Base-by-base conservation (phyloP, 2,113 vertebrate species). In the Onychorhynchus coronatus region DNA sequence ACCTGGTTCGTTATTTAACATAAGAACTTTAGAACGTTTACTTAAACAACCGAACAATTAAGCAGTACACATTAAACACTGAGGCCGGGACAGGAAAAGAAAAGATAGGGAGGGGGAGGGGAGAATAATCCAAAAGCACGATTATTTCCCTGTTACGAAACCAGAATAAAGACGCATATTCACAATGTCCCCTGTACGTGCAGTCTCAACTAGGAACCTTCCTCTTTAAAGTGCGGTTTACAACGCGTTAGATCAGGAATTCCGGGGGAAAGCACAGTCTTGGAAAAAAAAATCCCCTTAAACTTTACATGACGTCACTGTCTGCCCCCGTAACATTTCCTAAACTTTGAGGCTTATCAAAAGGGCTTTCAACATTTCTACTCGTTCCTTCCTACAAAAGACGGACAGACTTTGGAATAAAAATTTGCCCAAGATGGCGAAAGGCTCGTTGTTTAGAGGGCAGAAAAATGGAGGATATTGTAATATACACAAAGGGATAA, bases 401-500 rank as follows among this genome's bases (percentile, higher is more conserved):
- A 97, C 81, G 74, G 86, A 52, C 80, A 79, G 91, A 79, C 93
- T 92, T 33, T 73, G 70, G 96, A 97, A 98, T 98, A 98, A 98
- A 97, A 98, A 99, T 98, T 78, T 98, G 98, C 98, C 98, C 99
- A 99, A 99, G 99, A 99, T 99, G 99, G 99, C 99, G 99, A 99
- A 98, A 98, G 98, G 98, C 99, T 99, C 99, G 99, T 99, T 99
- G 99, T 99, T 99, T 99, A 98, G 99, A 99, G 98, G 98, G 98
- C 98, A 98, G 98, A 98, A 98, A 99, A 99, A 99, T 99, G 99
- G 99, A 99, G 99, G 99, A 99, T 99, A 99, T 99, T 99, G 99
- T 99, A 99, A 99, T 99, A 99, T 99, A 99, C 99, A 99, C 99
- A 99, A 99, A 99, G 99, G 99, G 99, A 99, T 98, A 98, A 98